Evolutionary conservation across 2,113 vertebrate genomes (phyloP).

Genomic region (Sterna hirundo): DNA sequence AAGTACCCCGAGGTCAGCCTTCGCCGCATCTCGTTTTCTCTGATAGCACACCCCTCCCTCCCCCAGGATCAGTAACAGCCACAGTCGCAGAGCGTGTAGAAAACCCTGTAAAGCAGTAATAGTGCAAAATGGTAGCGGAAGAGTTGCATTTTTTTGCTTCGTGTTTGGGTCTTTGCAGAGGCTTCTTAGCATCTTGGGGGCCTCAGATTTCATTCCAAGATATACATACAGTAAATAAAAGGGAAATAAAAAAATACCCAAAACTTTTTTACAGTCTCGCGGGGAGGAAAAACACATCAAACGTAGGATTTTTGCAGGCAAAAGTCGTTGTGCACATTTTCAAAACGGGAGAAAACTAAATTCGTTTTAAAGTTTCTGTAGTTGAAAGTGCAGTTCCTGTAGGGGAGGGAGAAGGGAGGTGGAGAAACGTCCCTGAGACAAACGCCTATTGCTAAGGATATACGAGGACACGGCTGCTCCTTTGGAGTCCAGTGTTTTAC

Average conservation of each 20-base stretch:
- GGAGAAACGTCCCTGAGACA: constrained; percentile 49
- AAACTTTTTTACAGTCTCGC: background rate
- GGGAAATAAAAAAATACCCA: background rate
- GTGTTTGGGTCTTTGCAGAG: background rate
- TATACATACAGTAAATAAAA: background rate
- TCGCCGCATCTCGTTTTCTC: background rate
- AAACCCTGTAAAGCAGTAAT: constrained; percentile 39
- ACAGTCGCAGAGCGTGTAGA: background rate
- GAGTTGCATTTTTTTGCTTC: background rate
- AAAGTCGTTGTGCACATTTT: background rate
- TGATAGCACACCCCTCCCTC: background rate
- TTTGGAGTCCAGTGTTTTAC: background rate
- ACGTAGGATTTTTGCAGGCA: background rate
- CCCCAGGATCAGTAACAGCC: background rate
- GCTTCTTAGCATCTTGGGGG: background rate
- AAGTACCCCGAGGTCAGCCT: background rate
- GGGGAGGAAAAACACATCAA: background rate
- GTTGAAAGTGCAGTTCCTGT: constrained; percentile 49
- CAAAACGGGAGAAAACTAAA: background rate
- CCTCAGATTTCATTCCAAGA: background rate
- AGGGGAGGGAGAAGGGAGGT: background rate
- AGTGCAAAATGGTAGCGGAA: constrained; percentile 40
- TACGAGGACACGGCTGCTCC: background rate
- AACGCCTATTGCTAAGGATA: background rate
- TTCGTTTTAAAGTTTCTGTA: background rate